These are phyloP conservation scores for Dermochelys coriacea DNA, from an alignment of 2,797 vertebrate species.

Conservation along the genomic window DNA sequence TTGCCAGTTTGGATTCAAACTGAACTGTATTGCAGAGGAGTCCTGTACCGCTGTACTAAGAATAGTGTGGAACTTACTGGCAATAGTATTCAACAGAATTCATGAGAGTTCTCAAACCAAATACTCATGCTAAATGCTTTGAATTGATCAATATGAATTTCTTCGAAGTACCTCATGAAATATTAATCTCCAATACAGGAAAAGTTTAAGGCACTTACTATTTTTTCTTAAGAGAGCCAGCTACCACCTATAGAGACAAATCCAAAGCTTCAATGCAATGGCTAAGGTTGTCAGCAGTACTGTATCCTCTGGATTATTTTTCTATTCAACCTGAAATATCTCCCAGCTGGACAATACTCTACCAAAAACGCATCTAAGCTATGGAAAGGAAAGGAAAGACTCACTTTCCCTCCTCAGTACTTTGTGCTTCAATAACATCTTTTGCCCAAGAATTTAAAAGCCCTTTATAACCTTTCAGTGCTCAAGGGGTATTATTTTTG, in stretches of 20 bases:
- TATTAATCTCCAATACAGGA: slow-evolving; percentile 21
- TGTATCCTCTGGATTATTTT: background rate
- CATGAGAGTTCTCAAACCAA: background rate
- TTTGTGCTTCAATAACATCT: background rate
- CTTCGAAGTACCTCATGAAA: slow-evolving; percentile 20
- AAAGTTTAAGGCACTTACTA: slow-evolving; percentile 22
- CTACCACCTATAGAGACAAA: slow-evolving; percentile 1
- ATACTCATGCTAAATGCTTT: background rate
- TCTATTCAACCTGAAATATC: background rate
- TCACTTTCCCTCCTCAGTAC: background rate
- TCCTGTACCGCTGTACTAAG: background rate
- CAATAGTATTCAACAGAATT: background rate
- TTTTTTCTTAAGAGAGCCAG: slow-evolving; percentile 18
- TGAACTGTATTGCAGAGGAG: background rate
- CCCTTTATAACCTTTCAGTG: background rate
- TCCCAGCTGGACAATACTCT: background rate
- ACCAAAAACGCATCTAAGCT: background rate
- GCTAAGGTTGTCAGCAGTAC: background rate
- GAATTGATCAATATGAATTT: background rate
- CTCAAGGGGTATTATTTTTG: background rate
- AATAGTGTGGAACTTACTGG: background rate
- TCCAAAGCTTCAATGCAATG: slow-evolving; percentile 1
- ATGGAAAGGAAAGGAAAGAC: background rate
- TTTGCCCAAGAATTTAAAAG: background rate
- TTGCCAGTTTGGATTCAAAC: background rate